Evolutionary conservation across 2,888 invertebrate species (phyloP), one percentile per base, ranked within the genome.

Genomic region (Melinopterus prodromus): DNA sequence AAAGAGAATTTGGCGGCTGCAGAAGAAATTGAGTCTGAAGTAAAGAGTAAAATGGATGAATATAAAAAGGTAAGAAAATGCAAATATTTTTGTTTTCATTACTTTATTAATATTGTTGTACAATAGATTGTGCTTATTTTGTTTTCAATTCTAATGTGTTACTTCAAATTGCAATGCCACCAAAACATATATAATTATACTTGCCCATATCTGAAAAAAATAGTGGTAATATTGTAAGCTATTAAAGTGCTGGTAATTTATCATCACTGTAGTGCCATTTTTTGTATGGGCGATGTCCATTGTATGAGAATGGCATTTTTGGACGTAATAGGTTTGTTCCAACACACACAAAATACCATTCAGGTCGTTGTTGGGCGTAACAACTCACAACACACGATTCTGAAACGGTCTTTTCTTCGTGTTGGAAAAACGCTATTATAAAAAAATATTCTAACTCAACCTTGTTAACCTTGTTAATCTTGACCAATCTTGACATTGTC

Each of bases 11-110:
- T 91, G 70, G 88, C 87, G 3, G 91, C 91, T 80, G 90, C 93
- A 6, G 88, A 90, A 81, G 88, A 90, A 81, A 90, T 93, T 0
- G 91, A 93, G 71, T 89, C 92, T 36, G 91, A 93, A 53, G 92
- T 95, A 0, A 89, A 90, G 15, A 92, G 93, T 78, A 90, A 96
- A 76, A 93, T 93, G 81, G 90, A 90, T 80, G 92, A 92, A 85
- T 91, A 94, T 80, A 94, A 96, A 87, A 90, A 92, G 85, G 95
- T 95, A 88, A 89, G 90, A 26, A 26, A 26, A 26, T 26, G 26
- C 26, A 26, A 2, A 16, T 16, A 36, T 37, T 76, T 72, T 72
- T 3, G 15, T 6, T 26, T n/a, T 35, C 37, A 76, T 38, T 14
- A 15, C 9, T 36, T 36, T 53, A 26, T 36, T 76, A 6, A 70